These are phyloP conservation scores for Pangasius larnaudii DNA, from an alignment of 2,797 vertebrate species.

Conservation along the genomic window DNA sequence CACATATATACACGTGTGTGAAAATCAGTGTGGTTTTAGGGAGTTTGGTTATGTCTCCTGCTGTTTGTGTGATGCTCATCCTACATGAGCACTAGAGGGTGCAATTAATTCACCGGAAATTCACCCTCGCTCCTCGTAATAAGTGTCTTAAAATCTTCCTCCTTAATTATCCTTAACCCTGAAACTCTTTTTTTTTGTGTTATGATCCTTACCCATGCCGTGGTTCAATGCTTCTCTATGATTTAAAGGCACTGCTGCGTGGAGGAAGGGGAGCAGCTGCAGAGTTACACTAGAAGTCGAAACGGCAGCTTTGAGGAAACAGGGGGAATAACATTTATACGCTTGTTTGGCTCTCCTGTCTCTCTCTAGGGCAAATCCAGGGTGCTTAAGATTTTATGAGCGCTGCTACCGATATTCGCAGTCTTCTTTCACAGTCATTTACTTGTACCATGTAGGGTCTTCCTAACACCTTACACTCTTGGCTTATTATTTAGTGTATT, in stretches of 20 bases:
- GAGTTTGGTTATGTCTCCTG: not conserved
- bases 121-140: constrained; percentile 20
- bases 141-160: not conserved
- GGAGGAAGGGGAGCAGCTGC: constrained; percentile 35
- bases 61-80: constrained; percentile 24
- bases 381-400: constrained; percentile 39
- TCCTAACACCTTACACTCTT: not conserved
- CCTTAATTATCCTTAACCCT: constrained; percentile 15
- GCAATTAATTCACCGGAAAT: constrained; percentile 65
- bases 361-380: constrained; percentile 29
- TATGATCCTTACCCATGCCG: constrained; percentile 14
- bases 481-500: not conserved
- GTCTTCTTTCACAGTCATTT: constrained; percentile 5
- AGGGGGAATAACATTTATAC: constrained; percentile 47
- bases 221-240: constrained; percentile 29
- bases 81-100: constrained; percentile 73
- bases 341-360: constrained; percentile 28
- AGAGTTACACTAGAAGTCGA: constrained; percentile 26
- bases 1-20: not conserved
- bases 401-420: constrained; percentile 1
- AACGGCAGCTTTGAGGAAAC: constrained; percentile 48
- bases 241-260: constrained; percentile 37
- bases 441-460: not conserved
- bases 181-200: not conserved
- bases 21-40: not conserved